Percentiles rank a stretch among this genome's conserved stretches.
phyloP scores from a whole-genome alignment of 2,797 vertebrate species.

The Anas bahamensis region DNA sequence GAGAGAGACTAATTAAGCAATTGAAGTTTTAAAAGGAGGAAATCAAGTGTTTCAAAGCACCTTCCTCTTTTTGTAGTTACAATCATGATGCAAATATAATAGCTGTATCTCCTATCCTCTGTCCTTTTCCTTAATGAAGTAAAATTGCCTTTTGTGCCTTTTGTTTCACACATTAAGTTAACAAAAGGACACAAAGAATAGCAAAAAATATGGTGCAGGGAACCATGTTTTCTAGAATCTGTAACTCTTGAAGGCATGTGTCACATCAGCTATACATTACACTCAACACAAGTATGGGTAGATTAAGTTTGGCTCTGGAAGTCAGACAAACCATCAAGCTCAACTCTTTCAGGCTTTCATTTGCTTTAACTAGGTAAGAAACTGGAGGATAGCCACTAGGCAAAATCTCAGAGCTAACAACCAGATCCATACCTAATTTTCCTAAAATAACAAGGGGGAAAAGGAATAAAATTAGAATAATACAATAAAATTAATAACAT shows the following conservation, averaged over 20 bases:
- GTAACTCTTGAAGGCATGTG: neutral
- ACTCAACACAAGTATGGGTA: fast-evolving
- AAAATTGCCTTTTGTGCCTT: neutral
- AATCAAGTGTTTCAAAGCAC: neutral
- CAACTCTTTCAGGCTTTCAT: neutral
- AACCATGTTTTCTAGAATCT: neutral
- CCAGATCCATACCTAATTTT: neutral
- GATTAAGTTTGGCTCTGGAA: neutral
- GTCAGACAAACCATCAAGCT: neutral
- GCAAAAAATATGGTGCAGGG: neutral
- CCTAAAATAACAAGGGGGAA: neutral
- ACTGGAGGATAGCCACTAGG: neutral
- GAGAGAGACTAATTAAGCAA: neutral
- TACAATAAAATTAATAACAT: neutral
- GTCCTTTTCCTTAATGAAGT: neutral
- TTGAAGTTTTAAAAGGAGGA: neutral
- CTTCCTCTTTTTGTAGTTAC: neutral
- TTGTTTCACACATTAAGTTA: neutral
- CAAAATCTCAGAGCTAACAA: neutral
- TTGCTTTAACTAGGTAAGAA: neutral
- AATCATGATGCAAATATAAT: neutral
- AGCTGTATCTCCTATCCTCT: neutral
- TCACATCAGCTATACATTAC: neutral
- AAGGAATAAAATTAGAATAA: neutral
- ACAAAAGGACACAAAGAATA: neutral